Conservation (phyloP, 2,113 vertebrate genomes). For the Melanostigma gelatinosum region DNA sequence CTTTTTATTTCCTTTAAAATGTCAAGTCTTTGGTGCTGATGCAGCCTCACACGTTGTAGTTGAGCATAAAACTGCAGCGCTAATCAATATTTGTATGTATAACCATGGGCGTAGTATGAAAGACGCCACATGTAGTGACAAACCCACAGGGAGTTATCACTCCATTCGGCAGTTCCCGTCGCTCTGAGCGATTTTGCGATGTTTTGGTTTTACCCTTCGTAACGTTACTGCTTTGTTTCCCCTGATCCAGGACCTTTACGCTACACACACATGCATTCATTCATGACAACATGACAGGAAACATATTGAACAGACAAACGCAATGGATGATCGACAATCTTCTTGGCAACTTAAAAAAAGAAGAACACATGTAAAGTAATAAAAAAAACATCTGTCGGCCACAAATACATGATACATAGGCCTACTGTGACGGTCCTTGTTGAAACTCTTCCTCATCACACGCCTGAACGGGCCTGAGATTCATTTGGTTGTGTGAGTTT, state of each 20-base stretch:
- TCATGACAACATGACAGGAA: neutral
- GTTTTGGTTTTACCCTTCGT: neutral
- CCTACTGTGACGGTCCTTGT: neutral
- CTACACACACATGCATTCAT: neutral
- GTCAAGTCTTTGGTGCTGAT: constrained; percentile 20
- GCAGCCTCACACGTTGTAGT: neutral
- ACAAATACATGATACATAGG: neutral
- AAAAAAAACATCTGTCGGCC: neutral
- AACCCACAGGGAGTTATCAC: neutral
- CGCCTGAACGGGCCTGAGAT: constrained; percentile 19
- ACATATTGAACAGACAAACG: neutral
- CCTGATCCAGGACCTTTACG: neutral
- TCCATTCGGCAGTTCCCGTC: neutral
- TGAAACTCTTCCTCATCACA: neutral
- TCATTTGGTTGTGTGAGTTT: constrained; percentile 13
- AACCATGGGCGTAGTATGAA: neutral
- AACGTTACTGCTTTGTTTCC: neutral
- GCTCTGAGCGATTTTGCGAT: too few species aligned
- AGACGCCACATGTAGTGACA: neutral
- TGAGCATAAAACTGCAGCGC: constrained; percentile 8
- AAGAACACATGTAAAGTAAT: neutral
- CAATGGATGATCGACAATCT: neutral
- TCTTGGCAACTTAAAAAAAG: neutral
- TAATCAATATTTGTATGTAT: constrained; percentile 3
- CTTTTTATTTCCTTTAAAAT: constrained; percentile 48